phyloP scores from a whole-genome alignment of 92 coral and sea anemone species.

The Isaurus tuberculatus region DNA sequence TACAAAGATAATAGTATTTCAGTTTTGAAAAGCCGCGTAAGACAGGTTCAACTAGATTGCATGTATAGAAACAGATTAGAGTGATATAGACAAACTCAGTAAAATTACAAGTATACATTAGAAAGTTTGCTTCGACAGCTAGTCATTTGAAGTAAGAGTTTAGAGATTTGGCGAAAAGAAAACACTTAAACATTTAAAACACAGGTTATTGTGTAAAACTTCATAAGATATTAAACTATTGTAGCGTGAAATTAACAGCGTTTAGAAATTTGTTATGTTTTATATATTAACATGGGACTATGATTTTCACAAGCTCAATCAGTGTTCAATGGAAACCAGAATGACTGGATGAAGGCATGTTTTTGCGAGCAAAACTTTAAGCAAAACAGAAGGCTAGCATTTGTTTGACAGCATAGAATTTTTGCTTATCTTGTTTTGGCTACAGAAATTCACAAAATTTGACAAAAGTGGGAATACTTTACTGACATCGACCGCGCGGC shows the following conservation, averaged over 20 bases:
- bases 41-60: conserved; percentile 35
- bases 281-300: not conserved
- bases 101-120: not conserved
- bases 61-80: not conserved
- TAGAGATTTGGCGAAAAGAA: not conserved
- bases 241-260: not conserved
- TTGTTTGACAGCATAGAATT: not conserved
- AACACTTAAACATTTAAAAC: conserved; percentile 1
- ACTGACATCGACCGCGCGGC: not conserved
- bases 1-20: not conserved
- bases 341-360: not conserved
- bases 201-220: conserved; percentile 17
- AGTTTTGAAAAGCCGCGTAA: not conserved
- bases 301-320: not conserved
- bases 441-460: not conserved
- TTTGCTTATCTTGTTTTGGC: conserved; percentile 12
- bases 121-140: not conserved
- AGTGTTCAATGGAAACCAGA: too few species aligned
- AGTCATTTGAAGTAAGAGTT: conserved; percentile 5
- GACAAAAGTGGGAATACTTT: not conserved
- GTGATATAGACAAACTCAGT: not conserved
- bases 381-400: not conserved
- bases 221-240: not conserved
- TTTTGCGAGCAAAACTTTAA: not conserved
- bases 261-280: not conserved